Evolutionary conservation across 2,888 invertebrate genomes (phyloP).

Genomic region (Agrotis exclamationis): DNA sequence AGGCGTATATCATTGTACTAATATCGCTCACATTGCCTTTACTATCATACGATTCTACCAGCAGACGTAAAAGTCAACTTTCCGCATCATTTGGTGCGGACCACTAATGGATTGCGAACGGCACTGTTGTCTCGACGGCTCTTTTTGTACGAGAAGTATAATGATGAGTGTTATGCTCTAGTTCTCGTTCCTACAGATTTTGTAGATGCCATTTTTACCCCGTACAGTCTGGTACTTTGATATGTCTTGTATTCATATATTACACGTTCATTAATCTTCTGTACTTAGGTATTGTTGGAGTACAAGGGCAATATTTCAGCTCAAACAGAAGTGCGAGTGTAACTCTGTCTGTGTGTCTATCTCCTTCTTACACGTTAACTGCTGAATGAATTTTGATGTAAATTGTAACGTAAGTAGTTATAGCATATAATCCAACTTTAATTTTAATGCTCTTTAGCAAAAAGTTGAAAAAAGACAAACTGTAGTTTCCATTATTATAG

Average conservation of each 20-base stretch:
- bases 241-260: neutral
- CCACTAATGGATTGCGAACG: conserved; percentile 88
- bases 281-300: conserved; percentile 20
- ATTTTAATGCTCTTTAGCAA: too few relatives aligned
- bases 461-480: too few relatives aligned
- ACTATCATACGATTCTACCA: conserved; percentile 76
- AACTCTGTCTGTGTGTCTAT: too few relatives aligned
- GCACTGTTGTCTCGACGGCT: conserved; percentile 83
- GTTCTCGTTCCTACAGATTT: conserved; percentile 60
- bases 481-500: too few relatives aligned
- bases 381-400: too few relatives aligned
- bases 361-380: too few relatives aligned
- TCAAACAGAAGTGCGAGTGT: too few relatives aligned
- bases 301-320: conserved; percentile 16
- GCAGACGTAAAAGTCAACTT: conserved; percentile 79
- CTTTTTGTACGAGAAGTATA: conserved; percentile 79
- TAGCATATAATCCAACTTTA: too few relatives aligned
- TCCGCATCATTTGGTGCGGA: conserved; percentile 85
- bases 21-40: conserved; percentile 66
- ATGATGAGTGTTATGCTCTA: conserved; percentile 72
- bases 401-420: too few relatives aligned
- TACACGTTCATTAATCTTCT: conserved; percentile 52
- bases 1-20: conserved; percentile 69
- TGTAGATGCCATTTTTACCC: conserved; percentile 41
- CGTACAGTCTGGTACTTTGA: neutral